These are phyloP conservation scores for Ophthalmolycus amberensis DNA, from an alignment of 2,113 vertebrate genomes.

Conservation along the genomic window DNA sequence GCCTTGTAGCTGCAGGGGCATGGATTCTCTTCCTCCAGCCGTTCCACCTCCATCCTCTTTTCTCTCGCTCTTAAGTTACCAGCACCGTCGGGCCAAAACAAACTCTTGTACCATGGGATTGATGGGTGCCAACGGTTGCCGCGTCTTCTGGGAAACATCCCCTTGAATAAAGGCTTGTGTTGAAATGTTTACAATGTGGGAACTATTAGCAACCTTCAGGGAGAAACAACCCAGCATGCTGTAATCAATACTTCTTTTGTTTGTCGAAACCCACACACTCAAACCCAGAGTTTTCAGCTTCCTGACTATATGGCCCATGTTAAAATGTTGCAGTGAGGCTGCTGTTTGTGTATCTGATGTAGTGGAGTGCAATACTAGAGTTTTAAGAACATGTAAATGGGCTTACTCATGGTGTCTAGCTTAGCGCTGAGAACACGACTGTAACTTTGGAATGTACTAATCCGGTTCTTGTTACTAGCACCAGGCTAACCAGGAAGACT, in stretches of 20 bases:
- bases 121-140: slow-evolving; percentile 72
- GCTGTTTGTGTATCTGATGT: slow-evolving; percentile 51
- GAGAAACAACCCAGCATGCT: slow-evolving; percentile 66
- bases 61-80: slow-evolving; percentile 49
- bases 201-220: slow-evolving; percentile 72
- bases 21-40: slow-evolving; percentile 38
- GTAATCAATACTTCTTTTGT: slow-evolving; percentile 80
- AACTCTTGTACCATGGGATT: slow-evolving; percentile 61
- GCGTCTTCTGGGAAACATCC: slow-evolving; percentile 76
- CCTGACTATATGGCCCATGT: slow-evolving; percentile 29
- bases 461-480: slow-evolving; percentile 65
- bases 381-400: slow-evolving; percentile 68
- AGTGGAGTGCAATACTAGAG: slow-evolving; percentile 53
- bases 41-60: slow-evolving; percentile 30
- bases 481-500: slow-evolving; percentile 32
- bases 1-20: slow-evolving; percentile 64
- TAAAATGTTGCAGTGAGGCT: slow-evolving; percentile 50
- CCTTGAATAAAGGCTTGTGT: slow-evolving; percentile 72
- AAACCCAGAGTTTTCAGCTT: slow-evolving; percentile 35
- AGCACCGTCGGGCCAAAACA: slow-evolving; percentile 65
- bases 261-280: slow-evolving; percentile 57
- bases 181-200: slow-evolving; percentile 79
- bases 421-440: slow-evolving; percentile 42
- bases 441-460: slow-evolving; percentile 37
- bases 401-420: slow-evolving; percentile 47